Evolutionary conservation across 2,797 vertebrate species (phyloP), one percentile per base, ranked within the genome.

Genomic region (Hozukius guyotensis): DNA sequence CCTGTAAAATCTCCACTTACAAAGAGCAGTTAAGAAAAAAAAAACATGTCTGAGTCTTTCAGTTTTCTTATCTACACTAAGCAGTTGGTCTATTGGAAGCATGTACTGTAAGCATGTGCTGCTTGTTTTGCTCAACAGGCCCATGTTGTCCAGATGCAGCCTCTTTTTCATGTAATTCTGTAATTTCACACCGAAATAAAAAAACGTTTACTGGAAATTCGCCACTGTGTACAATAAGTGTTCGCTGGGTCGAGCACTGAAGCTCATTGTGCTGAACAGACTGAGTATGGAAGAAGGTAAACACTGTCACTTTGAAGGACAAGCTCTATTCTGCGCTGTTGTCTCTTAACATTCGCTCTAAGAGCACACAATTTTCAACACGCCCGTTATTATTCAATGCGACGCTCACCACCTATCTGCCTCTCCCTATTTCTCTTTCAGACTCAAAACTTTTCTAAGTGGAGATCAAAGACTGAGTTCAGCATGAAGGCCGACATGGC

Each of bases 291-390:
- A 75, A 59, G 53, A 16, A 27, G 24, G 59, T 64, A 69, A 75
- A 76, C 57, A 68, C 24, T 14, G 81, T 73, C 61, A 72, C 18
- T 60, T 31, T 68, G 67, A 91, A 89, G 77, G 66, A 88, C 53
- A 80, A 12, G 7, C 46, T 77, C 6, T 32, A 66, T 69, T 73
- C 13, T 57, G 59, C 22, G 1, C 18, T 6, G 59, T 20, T 34
- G 53, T 55, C 42, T 77, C 18, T 31, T 10, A 57, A 36, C 22
- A 77, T 46, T 81, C n/a, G 31, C 63, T 57, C 8, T 38, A 29
- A 84, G 10, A 66, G 14, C 49, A 49, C 42, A 62, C 22, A 16
- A 27, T 36, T 38, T 76, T 75, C 42, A 61, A 20, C 8, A 10
- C 2, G 49, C 61, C n/a, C 5, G 13, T 49, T 22, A 56, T 56